Evolutionary conservation across 2,113 vertebrate genomes (phyloP).

Genomic region (Cyanoderma ruficeps): DNA sequence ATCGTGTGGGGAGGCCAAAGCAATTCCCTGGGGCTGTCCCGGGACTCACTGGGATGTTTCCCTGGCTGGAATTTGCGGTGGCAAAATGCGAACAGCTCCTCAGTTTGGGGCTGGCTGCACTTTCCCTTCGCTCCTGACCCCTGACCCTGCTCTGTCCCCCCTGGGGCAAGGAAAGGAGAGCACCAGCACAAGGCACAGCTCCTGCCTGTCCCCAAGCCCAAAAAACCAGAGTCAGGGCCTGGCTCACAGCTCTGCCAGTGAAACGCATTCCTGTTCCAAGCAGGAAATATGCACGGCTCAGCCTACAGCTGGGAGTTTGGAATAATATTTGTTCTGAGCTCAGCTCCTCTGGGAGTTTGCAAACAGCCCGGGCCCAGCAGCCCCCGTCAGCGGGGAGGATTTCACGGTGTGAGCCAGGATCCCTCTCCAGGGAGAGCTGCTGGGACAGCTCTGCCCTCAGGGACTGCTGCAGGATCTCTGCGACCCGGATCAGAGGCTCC

Average conservation of each 20-base stretch:
- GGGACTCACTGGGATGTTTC: not conserved
- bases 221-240: not conserved
- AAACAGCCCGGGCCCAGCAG: not conserved
- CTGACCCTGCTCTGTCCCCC: not conserved
- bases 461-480: too few relatives aligned
- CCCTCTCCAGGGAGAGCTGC: not conserved
- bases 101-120: not conserved
- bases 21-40: not conserved
- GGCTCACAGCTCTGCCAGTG: not conserved
- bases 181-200: not conserved
- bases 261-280: not conserved
- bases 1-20: not conserved
- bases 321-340: constrained; percentile 15
- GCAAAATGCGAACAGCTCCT: not conserved
- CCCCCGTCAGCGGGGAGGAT: not conserved
- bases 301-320: not conserved
- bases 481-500: rapidly evolving
- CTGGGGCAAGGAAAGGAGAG: not conserved
- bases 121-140: not conserved
- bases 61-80: not conserved
- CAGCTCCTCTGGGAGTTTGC: not conserved
- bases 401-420: not conserved
- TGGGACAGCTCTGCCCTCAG: not conserved
- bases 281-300: not conserved
- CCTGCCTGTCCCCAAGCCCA: not conserved